Evolutionary conservation across 2,888 invertebrate genomes (phyloP).

Genomic region (Scaptodrosophila latifasciaeformis): DNA sequence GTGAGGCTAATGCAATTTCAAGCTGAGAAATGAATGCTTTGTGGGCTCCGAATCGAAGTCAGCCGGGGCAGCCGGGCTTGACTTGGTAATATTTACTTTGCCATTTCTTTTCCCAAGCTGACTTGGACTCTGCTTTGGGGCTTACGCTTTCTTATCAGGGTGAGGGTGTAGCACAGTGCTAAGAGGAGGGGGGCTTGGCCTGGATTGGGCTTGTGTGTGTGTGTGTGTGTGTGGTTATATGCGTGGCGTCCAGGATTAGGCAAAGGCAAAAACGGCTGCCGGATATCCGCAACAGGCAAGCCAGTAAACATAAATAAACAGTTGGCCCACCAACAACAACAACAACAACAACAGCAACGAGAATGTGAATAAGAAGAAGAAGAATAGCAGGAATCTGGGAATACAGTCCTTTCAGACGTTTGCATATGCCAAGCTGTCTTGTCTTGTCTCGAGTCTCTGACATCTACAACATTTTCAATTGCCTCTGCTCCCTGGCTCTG

Average conservation of each 20-base stretch:
- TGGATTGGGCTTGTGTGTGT: not conserved
- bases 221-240: not conserved
- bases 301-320: slow-evolving; percentile 8
- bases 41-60: no score
- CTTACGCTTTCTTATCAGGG: no score
- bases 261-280: slow-evolving; percentile 40
- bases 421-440: no score
- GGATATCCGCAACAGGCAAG: slow-evolving; percentile 42
- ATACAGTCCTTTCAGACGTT: no score
- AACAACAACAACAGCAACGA: slow-evolving; percentile 36
- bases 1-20: slow-evolving; percentile 1
- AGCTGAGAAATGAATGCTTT: no score
- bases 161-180: slow-evolving; percentile 46
- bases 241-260: slow-evolving; percentile 31
- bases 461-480: no score
- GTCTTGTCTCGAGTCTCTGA: no score
- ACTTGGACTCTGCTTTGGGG: slow-evolving; percentile 42
- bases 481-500: not conserved
- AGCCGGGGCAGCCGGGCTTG: no score
- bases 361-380: slow-evolving; percentile 25
- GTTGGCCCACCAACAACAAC: slow-evolving; percentile 8
- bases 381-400: not conserved
- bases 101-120: slow-evolving; percentile 37
- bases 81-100: slow-evolving; percentile 45
- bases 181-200: no score